A percentile compares a stretch with the other conserved stretches of the same genome.
These are phyloP conservation scores for Amaurobius ferox DNA, from an alignment of 2,888 invertebrate genomes.

Conservation along the genomic window DNA sequence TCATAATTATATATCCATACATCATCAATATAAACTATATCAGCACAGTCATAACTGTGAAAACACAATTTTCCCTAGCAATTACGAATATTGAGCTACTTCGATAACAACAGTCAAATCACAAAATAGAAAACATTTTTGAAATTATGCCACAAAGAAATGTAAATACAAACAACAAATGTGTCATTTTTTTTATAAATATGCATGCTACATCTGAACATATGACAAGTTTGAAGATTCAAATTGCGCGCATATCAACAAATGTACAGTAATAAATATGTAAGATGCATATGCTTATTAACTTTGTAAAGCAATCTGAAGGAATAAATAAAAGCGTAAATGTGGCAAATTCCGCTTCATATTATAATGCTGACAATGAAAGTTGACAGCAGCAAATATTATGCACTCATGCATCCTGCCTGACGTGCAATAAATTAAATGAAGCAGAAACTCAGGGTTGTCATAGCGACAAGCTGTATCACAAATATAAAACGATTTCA, in stretches of 20 bases:
- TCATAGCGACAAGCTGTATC: not conserved
- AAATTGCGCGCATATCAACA: not conserved
- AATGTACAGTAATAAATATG: not conserved
- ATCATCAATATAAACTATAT: no score
- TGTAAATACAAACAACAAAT: no score
- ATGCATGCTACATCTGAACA: no score
- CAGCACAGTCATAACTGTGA: no score
- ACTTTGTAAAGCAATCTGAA: not conserved
- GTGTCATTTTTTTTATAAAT: no score
- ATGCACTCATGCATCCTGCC: slow-evolving; percentile 5
- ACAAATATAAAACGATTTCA: not conserved
- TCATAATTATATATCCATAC: no score
- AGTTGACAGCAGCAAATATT: not conserved
- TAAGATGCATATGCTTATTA: not conserved
- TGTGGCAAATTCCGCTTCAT: not conserved
- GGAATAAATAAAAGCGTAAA: not conserved
- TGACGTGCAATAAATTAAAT: slow-evolving; percentile 9
- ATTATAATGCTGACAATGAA: not conserved
- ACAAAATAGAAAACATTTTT: no score
- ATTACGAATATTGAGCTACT: no score
- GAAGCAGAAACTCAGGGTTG: slow-evolving; percentile 8
- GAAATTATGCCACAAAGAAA: no score
- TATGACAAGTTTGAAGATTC: not conserved
- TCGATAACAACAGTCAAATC: no score
- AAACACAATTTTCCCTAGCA: no score